Base-by-base conservation (phyloP, 2,888 invertebrate species). In the Yponomeuta malinellus region DNA sequence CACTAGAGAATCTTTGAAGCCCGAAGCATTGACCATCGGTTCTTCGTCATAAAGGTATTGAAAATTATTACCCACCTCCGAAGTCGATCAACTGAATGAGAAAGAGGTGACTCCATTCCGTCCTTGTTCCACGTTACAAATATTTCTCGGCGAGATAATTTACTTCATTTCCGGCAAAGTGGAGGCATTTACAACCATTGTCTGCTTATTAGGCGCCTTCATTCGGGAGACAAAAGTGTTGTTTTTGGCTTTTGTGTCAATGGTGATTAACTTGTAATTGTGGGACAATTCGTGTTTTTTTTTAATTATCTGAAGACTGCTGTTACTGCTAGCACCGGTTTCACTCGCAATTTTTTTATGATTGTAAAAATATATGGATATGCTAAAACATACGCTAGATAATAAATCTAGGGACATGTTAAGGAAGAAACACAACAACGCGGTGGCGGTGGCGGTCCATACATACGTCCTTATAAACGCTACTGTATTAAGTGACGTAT, bases 61-160 rank as follows among this genome's bases (percentile, higher is more conserved):
- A 23, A 23, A 23, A 23, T 23, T 23, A 23, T 23, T 23, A 9
- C 63, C n/a, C 10, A 8, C 9, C 33, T 29, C 3, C 12, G 12
- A 33, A 10, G 29, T 29, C 29, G 10, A 2, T 23, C 9, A 10
- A 31, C 10, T 65, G 33, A 33, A 33, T 33, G 33, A 5, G 5
- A 33, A 64, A 31, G 3, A 23, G 64, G 9, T 29, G 10, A 64
- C 52, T 59, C 52, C 52, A 59, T 1, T 15, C 23, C 4, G 31
- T 65, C 65, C 10, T 65, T 31, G 10, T 9, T 65, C 31, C 10
- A 31, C 65, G 65, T 29, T 5, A 8, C 15, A 67, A 33, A 37
- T 67, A 10, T 67, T 70, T 69, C 59, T 71, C 65, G 52, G 63
- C 37, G 59, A 69, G 71, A 72, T 72, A 73, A 72, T 72, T 72